Base-by-base conservation (phyloP, 1,140 invertebrate genomes). In the Hesperophylax magnus region DNA sequence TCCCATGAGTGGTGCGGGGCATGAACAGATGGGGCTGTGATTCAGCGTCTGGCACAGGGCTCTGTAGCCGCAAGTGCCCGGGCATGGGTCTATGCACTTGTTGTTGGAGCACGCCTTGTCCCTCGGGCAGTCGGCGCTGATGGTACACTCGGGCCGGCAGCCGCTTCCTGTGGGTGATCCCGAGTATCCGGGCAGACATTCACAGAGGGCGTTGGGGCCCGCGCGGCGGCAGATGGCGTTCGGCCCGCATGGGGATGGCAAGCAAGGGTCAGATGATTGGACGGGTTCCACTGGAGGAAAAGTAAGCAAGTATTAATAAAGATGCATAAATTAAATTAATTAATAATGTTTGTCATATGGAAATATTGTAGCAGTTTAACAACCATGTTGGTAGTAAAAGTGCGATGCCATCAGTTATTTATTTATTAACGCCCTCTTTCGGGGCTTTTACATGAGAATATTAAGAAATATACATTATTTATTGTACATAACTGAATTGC, bases 1-100 rank as follows among this genome's bases (percentile, higher is more conserved):
- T 63, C 95, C 95, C 27, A 93, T 91, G 22, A 92, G 90, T 0
- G 92, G 91, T 69, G 91, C 86, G 53, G 94, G 93, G 86, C 96
- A 97, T 15, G 92, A 93, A 85, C 96, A 97, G 4, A 96, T 92
- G 2, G 95, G 94, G 82, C 94, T 94, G 85, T 97, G 96, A 86
- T 95, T 95, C 84, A 95, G 92, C 0, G 94, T 93, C 74, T 93
- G 89, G 84, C 95, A 95, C 80, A 92, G 84, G 11, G 93, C 94
- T 34, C 89, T 90, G 84, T 91, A 92, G 9, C 94, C 94, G 85
- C 95, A 96, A 2, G 93, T 91, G 27, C 94, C 94, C 0, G 91
- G 86, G 85, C 95, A 97, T 3, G 95, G 95, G 87, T 96, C 93
- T 11, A 93, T 87, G 85, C 95, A 96, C 85, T 93, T 93, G 76